These are phyloP conservation scores for Poeciliopsis occidentalis DNA, from an alignment of 2,113 vertebrate genomes.

Conservation along the genomic window DNA sequence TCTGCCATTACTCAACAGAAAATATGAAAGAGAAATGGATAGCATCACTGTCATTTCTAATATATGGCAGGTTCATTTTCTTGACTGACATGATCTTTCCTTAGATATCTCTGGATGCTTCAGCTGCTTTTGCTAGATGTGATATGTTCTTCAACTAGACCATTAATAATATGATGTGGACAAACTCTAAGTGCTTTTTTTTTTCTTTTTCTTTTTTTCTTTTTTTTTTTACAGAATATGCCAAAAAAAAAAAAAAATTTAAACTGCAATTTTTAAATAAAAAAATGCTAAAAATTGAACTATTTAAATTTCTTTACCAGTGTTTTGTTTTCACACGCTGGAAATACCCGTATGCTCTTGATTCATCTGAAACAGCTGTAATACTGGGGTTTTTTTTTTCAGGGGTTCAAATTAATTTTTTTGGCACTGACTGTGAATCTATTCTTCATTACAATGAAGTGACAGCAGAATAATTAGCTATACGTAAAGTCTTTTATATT, in stretches of 20 bases:
- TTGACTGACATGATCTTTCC: conserved; percentile 31
- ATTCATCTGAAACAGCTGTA: background rate
- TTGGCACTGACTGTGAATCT: too few relatives aligned
- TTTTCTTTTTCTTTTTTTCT: too few relatives aligned
- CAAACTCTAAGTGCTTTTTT: background rate
- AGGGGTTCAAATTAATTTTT: too few relatives aligned
- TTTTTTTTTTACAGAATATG: background rate
- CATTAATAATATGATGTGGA: background rate
- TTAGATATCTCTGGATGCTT: conserved; percentile 16
- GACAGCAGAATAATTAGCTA: too few relatives aligned
- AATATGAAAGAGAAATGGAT: conserved; percentile 23
- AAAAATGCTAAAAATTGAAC: background rate
- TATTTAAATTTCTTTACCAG: conserved; percentile 1
- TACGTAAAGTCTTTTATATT: background rate
- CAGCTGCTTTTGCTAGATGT: conserved; percentile 15
- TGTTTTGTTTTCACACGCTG: background rate
- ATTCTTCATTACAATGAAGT: too few relatives aligned
- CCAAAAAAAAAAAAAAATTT: background rate
- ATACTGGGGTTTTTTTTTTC: background rate
- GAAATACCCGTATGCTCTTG: background rate
- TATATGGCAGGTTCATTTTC: conserved; percentile 21
- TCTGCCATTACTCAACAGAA: conserved; percentile 21
- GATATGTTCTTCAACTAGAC: conserved; percentile 13
- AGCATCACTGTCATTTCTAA: conserved; percentile 13
- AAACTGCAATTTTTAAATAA: background rate